Evolutionary conservation across 2,888 invertebrate genomes (phyloP).

Genomic region (Ceraclea dissimilis): DNA sequence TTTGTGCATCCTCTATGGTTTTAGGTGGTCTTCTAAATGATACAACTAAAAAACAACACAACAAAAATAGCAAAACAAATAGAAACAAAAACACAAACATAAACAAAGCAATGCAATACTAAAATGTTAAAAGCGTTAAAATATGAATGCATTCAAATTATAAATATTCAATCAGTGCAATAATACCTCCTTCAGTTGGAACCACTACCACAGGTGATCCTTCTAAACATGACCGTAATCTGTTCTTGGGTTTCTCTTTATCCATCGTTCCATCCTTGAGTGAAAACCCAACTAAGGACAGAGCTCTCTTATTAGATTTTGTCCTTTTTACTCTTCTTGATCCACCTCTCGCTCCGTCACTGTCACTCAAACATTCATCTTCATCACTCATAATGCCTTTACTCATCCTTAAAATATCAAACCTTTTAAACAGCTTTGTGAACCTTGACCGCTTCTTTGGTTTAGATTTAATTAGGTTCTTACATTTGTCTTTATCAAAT

Average conservation of each 20-base stretch:
- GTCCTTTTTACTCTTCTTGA: slow-evolving; percentile 44
- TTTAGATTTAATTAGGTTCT: slow-evolving; percentile 36
- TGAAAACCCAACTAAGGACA: slow-evolving; percentile 32
- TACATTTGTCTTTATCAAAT: slow-evolving; percentile 29
- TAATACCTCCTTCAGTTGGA: slow-evolving; percentile 48
- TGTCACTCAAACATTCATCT: slow-evolving; percentile 33
- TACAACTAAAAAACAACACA: slow-evolving; percentile 57
- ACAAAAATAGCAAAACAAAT: slow-evolving; percentile 20
- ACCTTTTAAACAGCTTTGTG: slow-evolving; percentile 33
- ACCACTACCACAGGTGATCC: slow-evolving; percentile 44
- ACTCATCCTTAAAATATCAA: slow-evolving; percentile 30
- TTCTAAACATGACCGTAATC: slow-evolving; percentile 42
- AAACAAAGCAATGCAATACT: background rate
- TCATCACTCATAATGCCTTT: slow-evolving; percentile 37
- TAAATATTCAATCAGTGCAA: background rate
- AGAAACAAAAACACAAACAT: slow-evolving; percentile 13
- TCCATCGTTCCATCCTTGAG: slow-evolving; percentile 33
- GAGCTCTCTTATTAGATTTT: slow-evolving; percentile 39
- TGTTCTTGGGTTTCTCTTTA: slow-evolving; percentile 33
- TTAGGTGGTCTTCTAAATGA: slow-evolving; percentile 72
- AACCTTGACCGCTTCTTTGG: slow-evolving; percentile 34
- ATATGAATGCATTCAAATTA: background rate
- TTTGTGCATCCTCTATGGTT: slow-evolving; percentile 26
- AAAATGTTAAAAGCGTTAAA: background rate
- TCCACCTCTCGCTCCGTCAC: slow-evolving; percentile 31